Base-by-base conservation (phyloP, 2,888 invertebrate species). In the Sphaerophoria rueppellii region DNA sequence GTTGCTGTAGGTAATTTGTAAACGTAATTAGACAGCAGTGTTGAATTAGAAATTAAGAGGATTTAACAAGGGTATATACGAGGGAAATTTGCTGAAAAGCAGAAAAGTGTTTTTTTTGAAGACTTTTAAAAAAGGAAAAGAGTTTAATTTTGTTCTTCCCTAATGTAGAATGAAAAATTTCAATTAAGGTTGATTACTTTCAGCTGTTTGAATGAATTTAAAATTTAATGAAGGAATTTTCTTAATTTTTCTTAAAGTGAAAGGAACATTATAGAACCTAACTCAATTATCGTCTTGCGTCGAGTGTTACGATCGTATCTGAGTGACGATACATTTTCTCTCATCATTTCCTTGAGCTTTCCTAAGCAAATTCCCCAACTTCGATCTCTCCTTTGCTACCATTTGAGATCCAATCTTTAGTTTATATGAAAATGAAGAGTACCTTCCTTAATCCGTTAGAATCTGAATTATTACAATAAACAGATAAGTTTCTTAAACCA, bases 1-100 rank as follows among this genome's bases (percentile, higher is more conserved):
- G 76, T 77, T 76, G 76, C 24, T 24, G 24, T 24, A 24, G 24
- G 24, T 81, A 76, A 85, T 83, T 83, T 83, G 80, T 72, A 61
- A 83, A 61, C 72, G 71, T 83, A 76, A 81, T 81, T 77, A 85
- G 81, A 81, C 65, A 73, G 67, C 67, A 50, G 67, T 37, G 61
- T 57, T 57, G 69, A 72, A 65, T 75, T 55, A 35, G 24, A 57
- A 43, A 58, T 58, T 24, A 4, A 16, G 14, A 24, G 50, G 50
- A 50, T 7, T 16, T 16, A 7, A 16, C n/a, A 48, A 4, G 40
- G 9, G n/a, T 6, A 14, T n/a, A 6, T 9, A 16, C n/a, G n/a
- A n/a, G 48, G 12, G 37, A 54, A 32, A 54, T 32, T 54, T 54
- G 12, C 32, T 16, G 24, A 24, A 54, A 54, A 9, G 54, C 9